Conservation (phyloP, 2,888 invertebrate species). For the Cheilosia pagana region DNA sequence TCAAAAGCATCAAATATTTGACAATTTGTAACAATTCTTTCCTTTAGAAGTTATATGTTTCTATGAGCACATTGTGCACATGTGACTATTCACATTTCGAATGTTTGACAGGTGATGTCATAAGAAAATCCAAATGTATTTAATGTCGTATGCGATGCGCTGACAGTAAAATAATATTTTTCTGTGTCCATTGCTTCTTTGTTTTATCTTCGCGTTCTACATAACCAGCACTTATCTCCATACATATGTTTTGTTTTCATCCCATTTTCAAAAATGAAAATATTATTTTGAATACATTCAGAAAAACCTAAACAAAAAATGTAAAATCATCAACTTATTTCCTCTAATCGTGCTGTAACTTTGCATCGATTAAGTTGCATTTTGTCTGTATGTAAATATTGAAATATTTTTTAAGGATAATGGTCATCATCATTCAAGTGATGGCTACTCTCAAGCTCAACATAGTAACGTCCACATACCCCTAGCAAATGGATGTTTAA, state of each 20-base stretch:
- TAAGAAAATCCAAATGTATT: too few relatives aligned
- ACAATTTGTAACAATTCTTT: too few relatives aligned
- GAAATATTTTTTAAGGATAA: constrained; percentile 80
- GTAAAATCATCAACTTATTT: not conserved
- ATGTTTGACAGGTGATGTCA: too few relatives aligned
- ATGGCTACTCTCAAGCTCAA: constrained; percentile 83
- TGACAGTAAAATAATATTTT: constrained; percentile 12
- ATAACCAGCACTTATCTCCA: constrained; percentile 11
- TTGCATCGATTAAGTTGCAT: not conserved
- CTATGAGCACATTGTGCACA: too few relatives aligned
- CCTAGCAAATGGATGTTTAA: constrained; percentile 94
- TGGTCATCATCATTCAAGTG: constrained; percentile 78
- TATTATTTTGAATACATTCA: constrained; percentile 24
- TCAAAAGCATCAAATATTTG: too few relatives aligned
- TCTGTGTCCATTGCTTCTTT: constrained; percentile 42
- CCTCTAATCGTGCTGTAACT: not conserved
- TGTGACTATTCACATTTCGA: too few relatives aligned
- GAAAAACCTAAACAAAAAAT: constrained; percentile 30
- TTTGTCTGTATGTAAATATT: constrained; percentile 59
- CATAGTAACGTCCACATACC: constrained; percentile 85
- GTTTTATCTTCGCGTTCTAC: constrained; percentile 11
- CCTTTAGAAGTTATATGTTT: too few relatives aligned
- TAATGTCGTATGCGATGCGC: not conserved
- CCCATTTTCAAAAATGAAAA: constrained; percentile 11
- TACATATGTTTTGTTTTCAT: constrained; percentile 27